phyloP scores from a whole-genome alignment of 92 coral and sea anemone genomes.

The Galaxea fascicularis region DNA sequence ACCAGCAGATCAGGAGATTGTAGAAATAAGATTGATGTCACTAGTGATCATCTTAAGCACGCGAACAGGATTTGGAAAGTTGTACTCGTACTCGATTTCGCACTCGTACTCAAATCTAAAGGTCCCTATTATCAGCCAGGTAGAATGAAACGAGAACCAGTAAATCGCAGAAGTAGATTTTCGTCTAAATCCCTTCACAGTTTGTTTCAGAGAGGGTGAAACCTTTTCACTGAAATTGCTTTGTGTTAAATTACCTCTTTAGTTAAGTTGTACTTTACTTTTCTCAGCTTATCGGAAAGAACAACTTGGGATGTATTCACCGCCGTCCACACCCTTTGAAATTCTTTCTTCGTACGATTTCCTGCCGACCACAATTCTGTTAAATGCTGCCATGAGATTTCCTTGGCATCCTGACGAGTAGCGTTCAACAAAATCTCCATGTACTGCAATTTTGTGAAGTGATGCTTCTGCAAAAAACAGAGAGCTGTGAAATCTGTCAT shows the following conservation, averaged over 20 bases:
- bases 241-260: background rate
- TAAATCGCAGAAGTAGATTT: no score
- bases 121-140: no score
- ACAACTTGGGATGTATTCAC: background rate
- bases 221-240: background rate
- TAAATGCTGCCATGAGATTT: background rate
- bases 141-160: no score
- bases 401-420: background rate
- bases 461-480: background rate
- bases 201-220: background rate
- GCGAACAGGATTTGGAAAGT: no score
- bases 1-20: no score
- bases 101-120: no score
- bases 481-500: background rate
- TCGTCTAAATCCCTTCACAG: background rate
- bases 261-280: constrained; percentile 11
- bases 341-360: background rate
- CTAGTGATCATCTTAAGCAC: no score
- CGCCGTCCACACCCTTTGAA: background rate
- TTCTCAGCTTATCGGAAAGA: background rate
- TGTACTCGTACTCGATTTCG: no score
- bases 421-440: background rate
- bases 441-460: background rate
- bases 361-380: constrained; percentile 12
- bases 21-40: no score